Base-by-base conservation (phyloP, 1,140 invertebrate genomes). In the Bradysia coprophila region DNA sequence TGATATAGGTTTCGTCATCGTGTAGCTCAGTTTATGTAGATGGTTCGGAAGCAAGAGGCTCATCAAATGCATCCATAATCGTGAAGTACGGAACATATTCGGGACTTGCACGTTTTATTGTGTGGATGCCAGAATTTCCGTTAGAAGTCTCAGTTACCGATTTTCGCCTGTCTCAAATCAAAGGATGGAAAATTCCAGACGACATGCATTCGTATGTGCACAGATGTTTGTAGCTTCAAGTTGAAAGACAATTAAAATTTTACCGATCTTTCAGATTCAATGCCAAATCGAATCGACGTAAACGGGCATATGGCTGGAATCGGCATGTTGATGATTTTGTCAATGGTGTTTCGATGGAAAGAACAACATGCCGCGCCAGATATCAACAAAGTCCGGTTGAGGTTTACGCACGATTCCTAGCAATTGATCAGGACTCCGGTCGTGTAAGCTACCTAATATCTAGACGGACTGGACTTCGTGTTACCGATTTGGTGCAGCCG, bases 11-110 rank as follows among this genome's bases (percentile, higher is more conserved):
- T 2, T 92, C 91, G 8, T 87, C 88, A 1, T 92, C 90, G 4
- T 97, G 93, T 64, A 93, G 89, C 47, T 90, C 86, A 4, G 88
- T 97, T 3, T 97, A 95, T 63, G 79, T 97, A 6, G 92, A 97
- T 62, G 93, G 93, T 0, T 91, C 89, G 13, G 93, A 98, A 66
- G 86, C 90, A 28, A 72, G 89, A 1, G 92, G 92, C 4, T 92
- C 89, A 1, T 85, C 87, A 11, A 96, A 96, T 60, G 91, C 91
- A 1, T 89, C 87, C 1, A 78, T 97, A 13, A 73, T 92, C 9
- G 88, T 94, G 6, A 91, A 91, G 61, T 96, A 94, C 56, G 90
- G 88, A 6, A 85, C 85, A 0, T 88, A 91, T 55, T 85, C 81
- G 6, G 86, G 89, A 6, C 59, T 86, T 32, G 83, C 89, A 1